Conservation (phyloP, 2,888 invertebrate species). For the Chymomyza caudatula region DNA sequence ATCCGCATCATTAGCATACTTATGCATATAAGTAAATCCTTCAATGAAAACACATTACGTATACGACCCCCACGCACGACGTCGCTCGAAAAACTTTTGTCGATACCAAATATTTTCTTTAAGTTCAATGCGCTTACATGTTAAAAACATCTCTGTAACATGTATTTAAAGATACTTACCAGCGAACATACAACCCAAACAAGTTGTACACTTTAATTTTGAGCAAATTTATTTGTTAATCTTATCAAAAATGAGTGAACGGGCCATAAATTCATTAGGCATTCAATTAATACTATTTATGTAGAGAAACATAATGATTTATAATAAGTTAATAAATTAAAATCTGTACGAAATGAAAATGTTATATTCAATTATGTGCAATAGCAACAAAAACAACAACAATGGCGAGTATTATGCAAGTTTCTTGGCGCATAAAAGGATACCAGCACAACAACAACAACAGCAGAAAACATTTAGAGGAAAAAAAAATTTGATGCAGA, state of each 20-base stretch:
- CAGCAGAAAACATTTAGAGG: not conserved
- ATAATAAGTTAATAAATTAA: not conserved
- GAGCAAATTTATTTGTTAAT: not conserved
- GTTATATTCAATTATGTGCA: slow-evolving; percentile 67
- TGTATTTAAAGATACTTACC: no score
- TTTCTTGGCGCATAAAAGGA: slow-evolving; percentile 60
- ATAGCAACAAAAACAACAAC: slow-evolving; percentile 3
- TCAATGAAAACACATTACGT: no score
- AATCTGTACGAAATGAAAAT: slow-evolving; percentile 1
- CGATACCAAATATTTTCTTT: not conserved
- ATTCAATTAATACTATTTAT: not conserved
- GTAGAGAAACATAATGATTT: not conserved
- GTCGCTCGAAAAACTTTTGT: no score
- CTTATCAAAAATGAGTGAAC: not conserved
- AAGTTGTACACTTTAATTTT: not conserved
- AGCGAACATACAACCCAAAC: no score
- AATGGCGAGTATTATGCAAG: not conserved
- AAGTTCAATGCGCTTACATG: not conserved
- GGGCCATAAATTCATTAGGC: not conserved
- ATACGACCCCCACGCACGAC: no score
- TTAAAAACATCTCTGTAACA: not conserved
- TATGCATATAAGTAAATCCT: no score
- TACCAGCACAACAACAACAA: slow-evolving; percentile 52
- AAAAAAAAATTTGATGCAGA: not conserved
- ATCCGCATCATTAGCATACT: no score